Base-by-base conservation (phyloP, 2,113 vertebrate genomes). In the Poicephalus gulielmi region DNA sequence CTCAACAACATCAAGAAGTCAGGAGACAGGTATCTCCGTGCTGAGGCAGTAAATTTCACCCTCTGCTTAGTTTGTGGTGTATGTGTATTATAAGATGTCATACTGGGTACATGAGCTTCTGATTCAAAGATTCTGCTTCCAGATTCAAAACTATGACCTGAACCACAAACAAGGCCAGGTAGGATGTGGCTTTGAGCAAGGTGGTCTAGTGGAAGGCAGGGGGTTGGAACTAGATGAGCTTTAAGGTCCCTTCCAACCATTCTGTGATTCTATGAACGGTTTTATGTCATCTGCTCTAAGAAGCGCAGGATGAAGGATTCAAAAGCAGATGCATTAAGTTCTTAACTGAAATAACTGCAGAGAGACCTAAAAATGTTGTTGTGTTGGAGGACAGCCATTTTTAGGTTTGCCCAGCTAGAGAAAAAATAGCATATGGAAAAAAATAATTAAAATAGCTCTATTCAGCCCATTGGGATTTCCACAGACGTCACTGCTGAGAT, bases 351-450 rank as follows among this genome's bases (percentile, higher is more conserved):
- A 86, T 76, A 88, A 83, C 30, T 37, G 20, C 66, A 70, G 17
- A 77, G 27, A 86, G 12, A 35, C 17, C 60, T 81, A 28, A 70
- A 94, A 93, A 90, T 94, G 73, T 89, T 96, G 92, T 84, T 93
- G 2, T 76, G 86, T 67, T 88, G 94, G 81, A 91, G n/a, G 71
- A 81, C 27, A 81, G 83, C 37, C 64, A 92, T 94, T 95, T 97
- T 97, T 95, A 97, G 94, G 78, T 93, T 91, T 74, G 90, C 14
- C 53, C 80, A 95, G 94, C 77, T 93, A 94, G 85, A 89, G 53
- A 77, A 97, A 93, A 92, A 94, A 95, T 8, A 87, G 44, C 80
- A 93, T 83, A 85, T 25, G 92, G 59, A 92, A 95, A 94, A 97
- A 69, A 44, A 10, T 49, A 73, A 77, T 50, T 77, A 93, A 94